Percentiles rank a stretch among this genome's conserved stretches.
Evolutionary conservation across 2,113 vertebrate genomes (phyloP).

Genomic region (Phyllostomus discolor): DNA sequence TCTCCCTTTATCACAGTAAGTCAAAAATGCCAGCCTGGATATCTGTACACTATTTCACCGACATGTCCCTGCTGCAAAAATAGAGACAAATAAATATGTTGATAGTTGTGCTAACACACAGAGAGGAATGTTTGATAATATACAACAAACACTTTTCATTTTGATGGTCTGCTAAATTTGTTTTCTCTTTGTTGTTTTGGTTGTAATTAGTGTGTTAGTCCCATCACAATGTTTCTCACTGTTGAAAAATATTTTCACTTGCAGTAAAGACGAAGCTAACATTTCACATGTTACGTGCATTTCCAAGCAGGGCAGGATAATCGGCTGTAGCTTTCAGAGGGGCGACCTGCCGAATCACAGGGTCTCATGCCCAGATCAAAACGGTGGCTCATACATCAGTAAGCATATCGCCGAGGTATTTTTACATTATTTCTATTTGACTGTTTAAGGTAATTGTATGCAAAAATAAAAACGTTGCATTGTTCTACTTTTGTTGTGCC

Average conservation of each 20-base stretch:
- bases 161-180: not conserved
- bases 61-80: not conserved
- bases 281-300: not conserved
- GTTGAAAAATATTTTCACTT: not conserved
- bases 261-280: not conserved
- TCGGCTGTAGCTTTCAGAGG: not conserved
- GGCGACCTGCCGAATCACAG: not conserved
- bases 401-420: not conserved
- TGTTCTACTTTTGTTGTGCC: not conserved
- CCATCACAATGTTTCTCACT: not conserved
- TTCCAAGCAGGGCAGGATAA: not conserved
- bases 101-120: not conserved
- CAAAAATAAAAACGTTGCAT: slow-evolving; percentile 28
- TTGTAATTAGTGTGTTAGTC: not conserved
- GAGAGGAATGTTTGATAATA: not conserved
- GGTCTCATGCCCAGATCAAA: not conserved
- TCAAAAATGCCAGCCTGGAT: not conserved
- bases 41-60: not conserved
- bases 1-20: not conserved
- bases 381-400: not conserved
- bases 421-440: slow-evolving; percentile 3
- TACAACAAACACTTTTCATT: not conserved
- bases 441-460: not conserved
- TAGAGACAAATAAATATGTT: not conserved
- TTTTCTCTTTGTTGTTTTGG: not conserved